Evolutionary conservation across 2,888 invertebrate genomes (phyloP), one percentile per base, ranked within the genome.

Genomic region (Palloptera scutellata): DNA sequence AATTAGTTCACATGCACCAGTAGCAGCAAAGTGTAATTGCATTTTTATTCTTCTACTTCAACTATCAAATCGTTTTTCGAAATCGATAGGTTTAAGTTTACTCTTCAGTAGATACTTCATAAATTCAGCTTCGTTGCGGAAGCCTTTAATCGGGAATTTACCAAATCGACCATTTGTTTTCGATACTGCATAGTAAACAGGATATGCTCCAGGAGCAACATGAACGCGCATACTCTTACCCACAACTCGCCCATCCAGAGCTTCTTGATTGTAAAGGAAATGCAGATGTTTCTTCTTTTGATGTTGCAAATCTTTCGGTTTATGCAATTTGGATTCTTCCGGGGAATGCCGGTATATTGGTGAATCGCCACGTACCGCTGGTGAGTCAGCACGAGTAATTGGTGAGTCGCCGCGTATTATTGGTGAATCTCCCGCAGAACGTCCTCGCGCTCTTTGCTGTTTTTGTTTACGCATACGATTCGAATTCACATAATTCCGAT

Each of bases 131-230:
- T 80, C 76, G 30, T 76, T 77, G 58, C 76, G 72, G 62, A 83
- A 83, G 15, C 79, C 76, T 63, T 83, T 83, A 61, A 83, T 75
- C 19, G 83, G 82, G 64, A 78, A 78, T 66, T 83, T 83, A 67
- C 81, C 83, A 61, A 83, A 83, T 57, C 76, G 78, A 4, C 84
- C 84, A 70, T 83, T 83, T n/a, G 80, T 79, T 72, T 79, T 81
- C 64, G 81, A 75, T 15, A 83, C 69, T 59, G 78, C 77, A 70
- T 82, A 83, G 70, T 81, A 83, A 20, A 83, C 76, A 12, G 83
- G 83, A 72, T 81, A 83, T n/a, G 79, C 78, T 2, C 83, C 83
- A 9, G 82, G 78, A 15, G 83, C 78, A 66, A 80, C 70, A 73
- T 77, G 79, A 10, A 83, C 77, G 52, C 73, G 78, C 76, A 83